Evolutionary conservation across 1,140 invertebrate species (phyloP), one percentile per base, ranked within the genome.

Genomic region (Papilio machaon): DNA sequence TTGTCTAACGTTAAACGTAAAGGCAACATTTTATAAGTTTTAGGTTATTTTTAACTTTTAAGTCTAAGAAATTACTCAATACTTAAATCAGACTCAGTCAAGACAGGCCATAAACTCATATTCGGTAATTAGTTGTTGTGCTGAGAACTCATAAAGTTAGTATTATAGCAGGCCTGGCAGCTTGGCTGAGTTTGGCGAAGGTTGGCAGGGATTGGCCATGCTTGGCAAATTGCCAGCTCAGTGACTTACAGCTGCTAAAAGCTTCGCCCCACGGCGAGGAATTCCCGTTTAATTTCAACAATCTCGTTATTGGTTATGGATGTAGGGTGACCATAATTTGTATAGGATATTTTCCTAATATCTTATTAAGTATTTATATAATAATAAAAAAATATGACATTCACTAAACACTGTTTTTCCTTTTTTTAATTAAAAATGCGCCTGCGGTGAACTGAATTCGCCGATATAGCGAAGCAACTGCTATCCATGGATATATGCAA

Each of bases 271-370:
- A 13, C 64, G 64, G 17, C 60, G 60, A 23, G 64, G 30, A 70
- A 70, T 70, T 70, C 64, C 64, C 30, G 64, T 70, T 70, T 35
- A 70, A 70, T 70, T 70, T 70, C 10, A 70, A 70, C 64, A 70
- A 35, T 70, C 30, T 70, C 13, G 64, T 70, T 70, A 70, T 70
- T 70, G 64, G 64, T 70, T 70, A 70, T 35, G 23, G 30, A 13
- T 70, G 30, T 70, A 70, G 30, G 64, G 64, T 70, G 64, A 70
- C 64, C 64, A 70, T 70, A 35, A 0, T 38, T 70, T 23, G 7
- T 23, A 11, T 30, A 19, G 10, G 60, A 23, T 17, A 13, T 13
- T 30, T 23, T 30, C 60, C 60, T 30, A 23, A 23, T 19, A 52
- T 13, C 10, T 13, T 52, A 10, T 15, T 52, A 15, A 11, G 13